Conservation (phyloP, 2,797 vertebrate species). For the Gymnodraco acuticeps region DNA sequence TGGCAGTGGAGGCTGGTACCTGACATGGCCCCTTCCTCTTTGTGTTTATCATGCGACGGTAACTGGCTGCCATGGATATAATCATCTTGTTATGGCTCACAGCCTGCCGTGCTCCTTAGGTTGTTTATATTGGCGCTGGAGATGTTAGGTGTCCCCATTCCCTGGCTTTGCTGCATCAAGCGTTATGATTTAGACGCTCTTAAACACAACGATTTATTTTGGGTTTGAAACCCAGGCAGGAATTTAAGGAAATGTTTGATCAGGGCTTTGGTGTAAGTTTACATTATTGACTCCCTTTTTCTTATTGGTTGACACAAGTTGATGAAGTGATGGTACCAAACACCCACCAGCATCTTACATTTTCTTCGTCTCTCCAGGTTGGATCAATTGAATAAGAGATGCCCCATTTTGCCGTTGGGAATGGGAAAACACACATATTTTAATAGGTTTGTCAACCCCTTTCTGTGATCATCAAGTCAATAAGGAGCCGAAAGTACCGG, state of each 20-base stretch:
- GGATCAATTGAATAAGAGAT: background rate
- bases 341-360: background rate
- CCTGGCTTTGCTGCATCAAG: conserved; percentile 53
- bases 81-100: conserved; percentile 73
- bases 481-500: too few species aligned
- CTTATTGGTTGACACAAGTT: background rate
- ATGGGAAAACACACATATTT: background rate
- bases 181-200: conserved; percentile 53
- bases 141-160: conserved; percentile 58
- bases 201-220: conserved; percentile 45
- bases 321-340: background rate
- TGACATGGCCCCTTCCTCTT: conserved; percentile 61
- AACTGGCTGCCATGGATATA: conserved; percentile 67
- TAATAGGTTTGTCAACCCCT: background rate
- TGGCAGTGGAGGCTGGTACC: conserved; percentile 57
- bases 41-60: conserved; percentile 59
- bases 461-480: background rate
- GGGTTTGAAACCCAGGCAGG: background rate
- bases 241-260: conserved; percentile 37
- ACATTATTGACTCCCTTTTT: background rate
- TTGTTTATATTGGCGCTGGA: conserved; percentile 67
- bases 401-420: background rate
- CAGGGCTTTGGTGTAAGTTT: conserved; percentile 9
- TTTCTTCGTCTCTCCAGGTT: background rate
- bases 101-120: conserved; percentile 60